These are phyloP conservation scores for Glaucomys volans DNA, from an alignment of 2,113 vertebrate species.

Conservation along the genomic window DNA sequence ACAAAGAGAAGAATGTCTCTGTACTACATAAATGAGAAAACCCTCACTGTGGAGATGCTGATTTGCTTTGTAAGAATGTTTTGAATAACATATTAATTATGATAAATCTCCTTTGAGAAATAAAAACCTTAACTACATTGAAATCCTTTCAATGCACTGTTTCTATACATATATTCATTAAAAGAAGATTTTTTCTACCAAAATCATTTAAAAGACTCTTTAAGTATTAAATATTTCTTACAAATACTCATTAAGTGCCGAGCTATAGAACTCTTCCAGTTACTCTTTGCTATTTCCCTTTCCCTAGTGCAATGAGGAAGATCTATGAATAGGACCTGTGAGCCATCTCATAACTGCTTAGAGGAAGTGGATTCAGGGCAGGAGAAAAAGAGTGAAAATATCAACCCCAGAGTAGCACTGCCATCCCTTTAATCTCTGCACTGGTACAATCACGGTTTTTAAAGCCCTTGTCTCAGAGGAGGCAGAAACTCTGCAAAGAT, in stretches of 20 bases:
- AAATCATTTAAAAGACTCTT: slow-evolving; percentile 57
- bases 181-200: slow-evolving; percentile 25
- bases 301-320: neutral
- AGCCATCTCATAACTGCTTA: slow-evolving; percentile 55
- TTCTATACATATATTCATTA: neutral
- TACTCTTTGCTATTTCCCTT: slow-evolving; percentile 33
- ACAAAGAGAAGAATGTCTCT: neutral
- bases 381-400: slow-evolving; percentile 26
- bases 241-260: slow-evolving; percentile 40
- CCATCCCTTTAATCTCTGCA: neutral
- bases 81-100: neutral
- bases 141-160: neutral
- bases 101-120: neutral
- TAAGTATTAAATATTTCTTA: slow-evolving; percentile 64
- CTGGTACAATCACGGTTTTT: neutral
- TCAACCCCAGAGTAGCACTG: neutral
- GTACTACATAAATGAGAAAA: neutral
- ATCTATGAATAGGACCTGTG: slow-evolving; percentile 14
- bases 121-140: neutral
- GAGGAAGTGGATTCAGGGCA: neutral
- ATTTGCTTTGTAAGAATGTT: neutral
- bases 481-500: neutral
- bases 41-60: neutral
- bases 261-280: neutral
- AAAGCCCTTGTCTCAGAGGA: neutral